Evolutionary conservation across 2,113 vertebrate species (phyloP), one percentile per base, ranked within the genome.

Genomic region (Chaetodon trifascialis): DNA sequence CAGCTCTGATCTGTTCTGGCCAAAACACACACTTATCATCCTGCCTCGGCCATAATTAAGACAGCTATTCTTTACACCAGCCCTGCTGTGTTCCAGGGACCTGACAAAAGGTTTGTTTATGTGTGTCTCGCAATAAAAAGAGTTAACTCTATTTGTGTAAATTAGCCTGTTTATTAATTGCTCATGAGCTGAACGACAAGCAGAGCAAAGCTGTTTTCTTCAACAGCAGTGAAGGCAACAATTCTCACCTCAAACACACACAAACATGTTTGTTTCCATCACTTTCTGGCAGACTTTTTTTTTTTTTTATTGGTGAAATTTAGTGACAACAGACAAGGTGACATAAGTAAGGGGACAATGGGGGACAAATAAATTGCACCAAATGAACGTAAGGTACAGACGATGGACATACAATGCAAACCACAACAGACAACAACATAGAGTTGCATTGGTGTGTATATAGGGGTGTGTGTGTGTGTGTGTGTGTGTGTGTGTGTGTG

Each of bases 41-140:
- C 15, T 25, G 78, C 74, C 83, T 86, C 64, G 34, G 69, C 78
- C 60, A 54, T 90, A 86, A 89, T 91, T 87, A 88, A 90, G 82
- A 80, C 59, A 66, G 66, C 49, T 25, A 23, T 44, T 82, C 64
- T 74, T 79, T 62, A 46, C 38, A 49, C 17, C 49, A 5, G 75
- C 73, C 44, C 11, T 7, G 17, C 64, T 82, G 70, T 40, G 7
- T 55, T 52, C 69, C 80, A 85, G 38, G n/a, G 49, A 82, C 47
- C 59, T 71, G 83, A 79, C 49, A 58, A 63, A 60, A 56, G 21
- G 52, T 76, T 81, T 72, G 51, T 81, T 71, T 63, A 16, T 60
- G 47, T 76, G 19, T 47, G 36, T 30, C 42, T 25, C 38, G 17
- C 14, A n/a, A 16, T 23, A 74, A 23, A 36, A 0, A 9, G n/a